Conservation (phyloP, 2,113 vertebrate species). For the Aphelocoma coerulescens region DNA sequence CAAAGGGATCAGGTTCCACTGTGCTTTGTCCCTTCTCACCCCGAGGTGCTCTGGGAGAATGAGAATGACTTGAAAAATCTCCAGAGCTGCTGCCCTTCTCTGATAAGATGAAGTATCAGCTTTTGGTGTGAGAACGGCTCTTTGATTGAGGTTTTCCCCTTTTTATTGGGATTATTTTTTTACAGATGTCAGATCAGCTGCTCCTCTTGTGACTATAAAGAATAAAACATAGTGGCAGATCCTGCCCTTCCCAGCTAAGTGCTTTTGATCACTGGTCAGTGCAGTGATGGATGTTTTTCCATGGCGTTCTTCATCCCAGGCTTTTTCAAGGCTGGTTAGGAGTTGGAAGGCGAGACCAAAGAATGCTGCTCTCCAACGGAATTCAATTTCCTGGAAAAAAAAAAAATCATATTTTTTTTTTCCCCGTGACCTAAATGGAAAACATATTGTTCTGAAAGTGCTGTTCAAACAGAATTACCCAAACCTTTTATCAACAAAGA, state of each 20-base stretch:
- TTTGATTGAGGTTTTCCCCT: background rate
- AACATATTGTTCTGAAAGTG: constrained; percentile 66
- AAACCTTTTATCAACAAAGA: constrained; percentile 66
- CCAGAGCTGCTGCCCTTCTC: background rate
- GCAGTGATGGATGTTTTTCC: constrained; percentile 13
- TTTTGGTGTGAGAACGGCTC: background rate
- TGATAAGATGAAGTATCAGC: background rate
- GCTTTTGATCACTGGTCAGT: constrained; percentile 41
- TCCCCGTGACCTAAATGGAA: constrained; percentile 56
- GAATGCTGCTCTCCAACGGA: background rate
- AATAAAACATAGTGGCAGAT: background rate
- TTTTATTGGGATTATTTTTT: constrained; percentile 15
- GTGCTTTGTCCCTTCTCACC: background rate
- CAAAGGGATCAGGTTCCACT: background rate
- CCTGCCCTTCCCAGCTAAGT: constrained; percentile 10
- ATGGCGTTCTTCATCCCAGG: constrained; percentile 7
- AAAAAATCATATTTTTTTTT: background rate
- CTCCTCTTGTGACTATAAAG: background rate
- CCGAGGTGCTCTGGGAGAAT: background rate
- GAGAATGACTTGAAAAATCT: background rate
- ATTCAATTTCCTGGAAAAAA: constrained; percentile 38
- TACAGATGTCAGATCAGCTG: background rate
- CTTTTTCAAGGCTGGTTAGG: constrained; percentile 36
- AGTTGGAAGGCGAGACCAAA: constrained; percentile 25
- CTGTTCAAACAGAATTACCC: constrained; percentile 62